Base-by-base conservation (phyloP, 2,797 vertebrate genomes). In the Alosa sapidissima region DNA sequence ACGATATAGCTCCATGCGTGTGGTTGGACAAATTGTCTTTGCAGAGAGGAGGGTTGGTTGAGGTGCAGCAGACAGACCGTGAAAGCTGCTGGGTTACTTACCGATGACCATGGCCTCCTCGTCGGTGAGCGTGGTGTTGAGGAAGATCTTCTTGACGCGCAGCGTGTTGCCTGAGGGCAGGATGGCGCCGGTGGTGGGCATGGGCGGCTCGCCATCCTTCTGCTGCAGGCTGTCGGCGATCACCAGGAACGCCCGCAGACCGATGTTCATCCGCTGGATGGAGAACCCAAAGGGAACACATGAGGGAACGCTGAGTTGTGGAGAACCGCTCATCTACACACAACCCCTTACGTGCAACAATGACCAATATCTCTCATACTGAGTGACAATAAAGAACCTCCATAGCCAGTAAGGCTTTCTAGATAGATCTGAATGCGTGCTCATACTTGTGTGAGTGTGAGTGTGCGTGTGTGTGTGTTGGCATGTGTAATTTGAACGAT, bases 51-150 rank as follows among this genome's bases (percentile, higher is more conserved):
- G 60, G 10, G 60, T 65, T 24, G 60, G 24, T 9, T 28, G n/a
- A 28, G 8, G 60, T 2, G 10, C 1, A 9, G 55, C 2, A 65
- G n/a, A 48, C 47, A 5, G 78, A 51, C 41, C 1, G 13, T 5
- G 21, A 47, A 28, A 48, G 84, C 7, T 54, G 21, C 33, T n/a
- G 52, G 72, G 33, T 54, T 68, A 91, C 95, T 41, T 83, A 99
- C 98, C 98, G 92, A 99, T 99, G 89, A 97, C 97, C 94, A 98
- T 99, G 85, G 98, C 98, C 93, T 99, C 98, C 92, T 99, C 98
- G 87, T 99, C 98, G 21, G 98, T 99, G 88, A 99, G 93, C 0
- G 98, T 99, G 95, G 98, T 99, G 93, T 98, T 99, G 75, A 99
- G 97, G 91, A 99, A 99, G 93, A 98, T 98, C 93, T 99, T 99